Conservation (phyloP, 2,113 vertebrate species). For the Malurus cyaneus region DNA sequence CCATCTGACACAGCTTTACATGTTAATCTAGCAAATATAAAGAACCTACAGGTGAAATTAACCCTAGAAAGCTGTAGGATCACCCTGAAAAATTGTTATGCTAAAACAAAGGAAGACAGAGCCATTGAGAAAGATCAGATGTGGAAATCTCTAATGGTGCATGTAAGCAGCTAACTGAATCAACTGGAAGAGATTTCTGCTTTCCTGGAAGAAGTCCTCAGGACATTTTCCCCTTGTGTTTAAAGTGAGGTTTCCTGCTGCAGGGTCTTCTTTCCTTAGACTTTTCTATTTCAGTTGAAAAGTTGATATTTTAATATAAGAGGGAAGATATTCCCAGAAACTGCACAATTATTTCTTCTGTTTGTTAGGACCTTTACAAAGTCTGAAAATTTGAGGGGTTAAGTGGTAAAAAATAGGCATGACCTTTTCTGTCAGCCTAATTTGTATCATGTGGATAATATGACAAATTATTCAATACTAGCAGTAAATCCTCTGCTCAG, state of each 20-base stretch:
- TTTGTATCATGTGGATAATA: background rate
- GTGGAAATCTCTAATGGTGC: background rate
- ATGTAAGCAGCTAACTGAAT: background rate
- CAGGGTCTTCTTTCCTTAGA: background rate
- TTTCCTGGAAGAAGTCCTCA: background rate
- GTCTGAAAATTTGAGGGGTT: background rate
- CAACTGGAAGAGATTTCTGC: background rate
- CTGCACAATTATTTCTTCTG: background rate
- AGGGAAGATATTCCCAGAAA: background rate
- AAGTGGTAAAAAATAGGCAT: background rate
- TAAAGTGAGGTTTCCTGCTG: background rate
- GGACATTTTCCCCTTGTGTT: background rate
- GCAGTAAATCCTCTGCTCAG: background rate
- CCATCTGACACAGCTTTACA: background rate
- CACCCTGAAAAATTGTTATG: background rate
- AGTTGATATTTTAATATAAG: background rate
- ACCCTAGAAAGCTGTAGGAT: background rate
- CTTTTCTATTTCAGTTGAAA: background rate
- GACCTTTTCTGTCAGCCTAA: background rate
- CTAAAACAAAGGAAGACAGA: background rate
- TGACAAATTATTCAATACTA: background rate
- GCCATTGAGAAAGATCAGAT: rapidly evolving
- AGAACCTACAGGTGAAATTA: background rate
- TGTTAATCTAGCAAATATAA: background rate
- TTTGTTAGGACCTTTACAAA: background rate